These are phyloP conservation scores for Lasioglossum vierecki DNA, from an alignment of 2,888 invertebrate genomes.

Conservation along the genomic window DNA sequence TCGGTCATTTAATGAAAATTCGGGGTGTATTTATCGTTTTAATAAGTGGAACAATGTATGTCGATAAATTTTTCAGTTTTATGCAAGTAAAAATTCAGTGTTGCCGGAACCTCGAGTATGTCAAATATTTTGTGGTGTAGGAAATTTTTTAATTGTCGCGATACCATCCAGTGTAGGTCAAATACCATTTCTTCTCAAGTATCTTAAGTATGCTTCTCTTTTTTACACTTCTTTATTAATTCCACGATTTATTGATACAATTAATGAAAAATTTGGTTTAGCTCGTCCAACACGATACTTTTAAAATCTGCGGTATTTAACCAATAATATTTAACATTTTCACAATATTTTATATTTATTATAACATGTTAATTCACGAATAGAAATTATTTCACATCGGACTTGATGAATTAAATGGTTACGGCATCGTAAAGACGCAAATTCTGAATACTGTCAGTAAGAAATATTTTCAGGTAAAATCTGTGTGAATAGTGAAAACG, in stretches of 20 bases:
- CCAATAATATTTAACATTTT: not conserved
- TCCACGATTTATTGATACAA: no score
- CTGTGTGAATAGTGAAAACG: slow-evolving; percentile 5
- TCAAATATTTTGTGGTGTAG: not conserved
- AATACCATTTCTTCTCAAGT: not conserved
- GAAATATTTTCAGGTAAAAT: not conserved
- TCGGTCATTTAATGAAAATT: not conserved
- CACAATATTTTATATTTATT: not conserved
- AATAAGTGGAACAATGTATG: not conserved
- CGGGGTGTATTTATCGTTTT: no score
- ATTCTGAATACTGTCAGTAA: not conserved
- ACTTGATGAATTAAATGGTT: not conserved
- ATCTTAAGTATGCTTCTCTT: not conserved
- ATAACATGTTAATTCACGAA: not conserved
- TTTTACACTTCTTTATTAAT: not conserved
- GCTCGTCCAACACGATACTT: no score
- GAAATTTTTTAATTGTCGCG: not conserved
- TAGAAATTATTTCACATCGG: not conserved
- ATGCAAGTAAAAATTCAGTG: not conserved
- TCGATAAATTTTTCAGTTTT: not conserved
- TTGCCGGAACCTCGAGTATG: not conserved
- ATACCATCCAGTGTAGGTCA: not conserved
- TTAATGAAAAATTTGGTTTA: not conserved
- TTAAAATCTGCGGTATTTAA: not conserved
- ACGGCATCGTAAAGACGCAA: not conserved